Base-by-base conservation (phyloP, 2,888 invertebrate species). In the Brenthis ino region DNA sequence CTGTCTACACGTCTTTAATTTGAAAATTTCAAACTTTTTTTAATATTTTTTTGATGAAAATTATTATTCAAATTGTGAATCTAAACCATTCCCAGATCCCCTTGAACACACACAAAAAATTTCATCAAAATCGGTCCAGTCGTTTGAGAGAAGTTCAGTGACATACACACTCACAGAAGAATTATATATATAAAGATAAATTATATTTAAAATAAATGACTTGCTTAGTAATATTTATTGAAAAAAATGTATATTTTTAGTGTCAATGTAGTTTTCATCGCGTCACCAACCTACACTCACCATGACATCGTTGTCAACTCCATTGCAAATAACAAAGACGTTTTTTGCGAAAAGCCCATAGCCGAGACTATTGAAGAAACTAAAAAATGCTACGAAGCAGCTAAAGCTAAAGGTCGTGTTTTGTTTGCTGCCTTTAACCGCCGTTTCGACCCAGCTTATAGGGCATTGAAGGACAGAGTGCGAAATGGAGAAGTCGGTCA, bases 301-400 rank as follows among this genome's bases (percentile, higher is more conserved):
- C 94, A 94, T 76, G 85, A 82, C 6, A 93, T 95, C 20, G 93
- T 95, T 0, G 87, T 87, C 0, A 89, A 88, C 69, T 90, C 94
- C 1, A 83, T 95, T 54, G 84, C 89, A 12, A 86, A 91, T 66
- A 91, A 93, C 72, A 96, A 95, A 79, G 94, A 94, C 24, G 95
- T 96, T 0, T 95, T 95, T 80, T 95, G 95, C 76, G 96, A 96
- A 82, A 96, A 96, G 77, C 96, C 96, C 0, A 93, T 96, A 12
- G 94, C 95, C 0, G 93, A 94, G 75, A 88, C 90, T 70, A 85
- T 90, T 3, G 85, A 89, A 37, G 91, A 93, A 11, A 94, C 94
- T 0, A 86, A 85, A 72, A 92, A 87, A 67, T 95, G 95, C 76
- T 95, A 94, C 78, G 93, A 94, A 56, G 84, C 91, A 0, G 95